Evolutionary conservation across 2,888 invertebrate genomes (phyloP).

Genomic region (Oithona nana): DNA sequence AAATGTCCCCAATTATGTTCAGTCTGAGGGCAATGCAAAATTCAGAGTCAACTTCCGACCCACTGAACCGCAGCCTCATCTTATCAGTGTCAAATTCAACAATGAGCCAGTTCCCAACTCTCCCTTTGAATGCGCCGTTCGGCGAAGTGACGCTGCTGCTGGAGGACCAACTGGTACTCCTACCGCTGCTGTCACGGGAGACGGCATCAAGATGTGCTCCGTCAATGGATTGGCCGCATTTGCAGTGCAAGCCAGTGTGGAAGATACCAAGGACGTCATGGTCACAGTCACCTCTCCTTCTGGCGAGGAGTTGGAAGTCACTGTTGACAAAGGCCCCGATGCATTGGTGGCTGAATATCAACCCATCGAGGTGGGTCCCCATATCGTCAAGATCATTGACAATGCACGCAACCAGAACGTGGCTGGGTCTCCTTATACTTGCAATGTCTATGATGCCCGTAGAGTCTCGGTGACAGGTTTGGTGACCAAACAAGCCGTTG

Average conservation of each 20-base stretch:
- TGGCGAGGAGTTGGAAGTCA: constrained; percentile 55
- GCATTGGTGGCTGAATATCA: constrained; percentile 58
- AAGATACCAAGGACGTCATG: not conserved
- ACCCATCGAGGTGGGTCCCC: constrained; percentile 68
- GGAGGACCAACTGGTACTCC: not conserved
- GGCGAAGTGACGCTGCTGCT: constrained; percentile 29
- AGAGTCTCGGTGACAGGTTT: constrained; percentile 34
- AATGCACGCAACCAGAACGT: constrained; percentile 52
- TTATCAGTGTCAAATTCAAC: constrained; percentile 64
- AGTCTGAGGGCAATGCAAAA: constrained; percentile 87
- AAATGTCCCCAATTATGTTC: constrained; percentile 94
- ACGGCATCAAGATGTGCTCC: constrained; percentile 46
- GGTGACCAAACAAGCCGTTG: constrained; percentile 37
- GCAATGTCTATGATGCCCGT: constrained; percentile 77
- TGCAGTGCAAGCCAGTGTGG: constrained; percentile 33
- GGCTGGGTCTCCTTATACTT: constrained; percentile 76
- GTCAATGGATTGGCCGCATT: constrained; percentile 43
- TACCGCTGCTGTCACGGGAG: constrained; percentile 37
- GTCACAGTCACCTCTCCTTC: constrained; percentile 58
- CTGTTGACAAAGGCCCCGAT: constrained; percentile 41
- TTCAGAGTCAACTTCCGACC: constrained; percentile 90
- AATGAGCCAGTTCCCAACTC: constrained; percentile 54
- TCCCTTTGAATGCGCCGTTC: constrained; percentile 78
- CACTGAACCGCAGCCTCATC: constrained; percentile 74
- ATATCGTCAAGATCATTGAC: constrained; percentile 52